Percentiles rank a stretch among this genome's conserved stretches.
These are phyloP conservation scores for Thunnus maccoyii DNA, from an alignment of 2,113 vertebrate genomes.

Conservation along the genomic window DNA sequence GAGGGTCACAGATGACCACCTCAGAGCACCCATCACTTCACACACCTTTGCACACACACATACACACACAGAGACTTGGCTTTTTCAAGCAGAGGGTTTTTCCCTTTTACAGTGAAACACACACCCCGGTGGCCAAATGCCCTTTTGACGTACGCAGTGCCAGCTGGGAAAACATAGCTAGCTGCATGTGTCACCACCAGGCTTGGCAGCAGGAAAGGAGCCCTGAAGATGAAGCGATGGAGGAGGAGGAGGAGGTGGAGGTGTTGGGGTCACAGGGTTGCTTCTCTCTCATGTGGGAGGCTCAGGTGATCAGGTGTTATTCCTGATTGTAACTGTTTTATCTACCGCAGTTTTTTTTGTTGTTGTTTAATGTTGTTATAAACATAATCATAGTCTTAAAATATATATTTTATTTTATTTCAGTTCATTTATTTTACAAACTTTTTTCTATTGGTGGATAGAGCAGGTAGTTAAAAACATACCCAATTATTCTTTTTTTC, in stretches of 20 bases:
- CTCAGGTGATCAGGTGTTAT: slow-evolving; percentile 33
- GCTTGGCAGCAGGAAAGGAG: slow-evolving; percentile 16
- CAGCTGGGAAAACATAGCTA: slow-evolving; percentile 73
- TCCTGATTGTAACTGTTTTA: not conserved
- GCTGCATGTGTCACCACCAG: slow-evolving; percentile 45
- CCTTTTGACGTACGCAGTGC: slow-evolving; percentile 46
- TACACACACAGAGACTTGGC: slow-evolving; percentile 32
- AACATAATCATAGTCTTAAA: too few relatives aligned
- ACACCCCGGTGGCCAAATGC: slow-evolving; percentile 51
- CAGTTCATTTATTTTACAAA: not conserved
- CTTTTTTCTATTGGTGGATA: not conserved
- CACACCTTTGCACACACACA: slow-evolving; percentile 15
- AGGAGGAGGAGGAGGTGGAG: not conserved
- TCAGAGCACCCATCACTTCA: slow-evolving; percentile 54
- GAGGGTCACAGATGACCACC: slow-evolving; percentile 66
- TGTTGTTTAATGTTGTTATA: too few relatives aligned
- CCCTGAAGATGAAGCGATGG: slow-evolving; percentile 31
- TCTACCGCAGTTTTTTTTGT: not conserved
- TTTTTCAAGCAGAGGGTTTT: slow-evolving; percentile 61
- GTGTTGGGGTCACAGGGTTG: slow-evolving; percentile 23
- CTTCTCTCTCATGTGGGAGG: slow-evolving; percentile 3
- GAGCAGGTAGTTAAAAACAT: not conserved
- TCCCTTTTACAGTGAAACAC: slow-evolving; percentile 50
- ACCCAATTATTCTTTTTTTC: not conserved
- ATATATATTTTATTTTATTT: not conserved